Conservation (phyloP, 2,113 vertebrate species). For the Narcine bancroftii region DNA sequence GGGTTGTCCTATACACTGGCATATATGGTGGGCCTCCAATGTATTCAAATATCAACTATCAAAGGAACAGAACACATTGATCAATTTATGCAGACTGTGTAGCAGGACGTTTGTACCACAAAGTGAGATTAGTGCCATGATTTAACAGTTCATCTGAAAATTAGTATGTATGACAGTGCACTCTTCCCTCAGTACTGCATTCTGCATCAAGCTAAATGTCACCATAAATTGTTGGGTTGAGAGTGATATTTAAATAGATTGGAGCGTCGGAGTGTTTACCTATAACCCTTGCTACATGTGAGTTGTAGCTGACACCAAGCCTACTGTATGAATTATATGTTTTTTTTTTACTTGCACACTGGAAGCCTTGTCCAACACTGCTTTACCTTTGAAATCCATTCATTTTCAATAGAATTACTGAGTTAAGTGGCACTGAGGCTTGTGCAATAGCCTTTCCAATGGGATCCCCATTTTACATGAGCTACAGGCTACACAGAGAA, state of each 20-base stretch:
- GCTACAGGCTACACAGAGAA: background rate
- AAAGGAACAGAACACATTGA: background rate
- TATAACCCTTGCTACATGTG: background rate
- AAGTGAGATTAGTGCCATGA: background rate
- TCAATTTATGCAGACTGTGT: background rate
- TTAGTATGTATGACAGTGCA: background rate
- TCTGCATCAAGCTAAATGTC: background rate
- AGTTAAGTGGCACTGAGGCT: background rate
- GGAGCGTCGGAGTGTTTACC: background rate
- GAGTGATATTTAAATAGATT: too few species aligned
- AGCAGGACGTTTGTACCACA: background rate
- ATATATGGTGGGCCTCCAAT: background rate
- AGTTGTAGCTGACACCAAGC: background rate
- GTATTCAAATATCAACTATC: background rate
- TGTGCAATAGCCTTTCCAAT: background rate
- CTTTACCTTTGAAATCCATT: background rate
- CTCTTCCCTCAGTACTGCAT: background rate
- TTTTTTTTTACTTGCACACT: background rate
- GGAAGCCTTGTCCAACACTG: background rate
- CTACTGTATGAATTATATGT: background rate
- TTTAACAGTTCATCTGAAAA: background rate
- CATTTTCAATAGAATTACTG: background rate
- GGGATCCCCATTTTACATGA: background rate
- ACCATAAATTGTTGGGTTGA: too few species aligned
- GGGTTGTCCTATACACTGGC: too few species aligned